A percentile compares a stretch with the other conserved stretches of the same genome.
These are phyloP conservation scores for Rhinoderma darwinii DNA, from an alignment of 2,113 vertebrate genomes.

Conservation along the genomic window DNA sequence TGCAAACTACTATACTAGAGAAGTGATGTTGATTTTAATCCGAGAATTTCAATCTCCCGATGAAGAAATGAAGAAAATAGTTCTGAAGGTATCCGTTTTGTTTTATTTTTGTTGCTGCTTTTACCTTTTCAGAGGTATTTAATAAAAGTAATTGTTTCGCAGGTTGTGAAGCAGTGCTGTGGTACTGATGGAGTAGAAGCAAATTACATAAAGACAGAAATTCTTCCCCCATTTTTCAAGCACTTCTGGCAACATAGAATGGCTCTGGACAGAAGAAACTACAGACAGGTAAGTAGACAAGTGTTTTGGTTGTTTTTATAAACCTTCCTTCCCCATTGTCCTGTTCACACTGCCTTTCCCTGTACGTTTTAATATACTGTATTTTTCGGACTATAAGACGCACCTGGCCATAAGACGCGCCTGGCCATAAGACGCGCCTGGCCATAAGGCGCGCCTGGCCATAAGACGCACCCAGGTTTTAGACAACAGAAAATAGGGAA, in stretches of 20 bases:
- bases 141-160: background rate
- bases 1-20: slow-evolving; percentile 97
- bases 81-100: slow-evolving; percentile 84
- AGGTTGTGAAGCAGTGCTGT: slow-evolving; percentile 99
- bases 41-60: slow-evolving; percentile 98
- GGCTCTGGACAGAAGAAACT: slow-evolving; percentile 97
- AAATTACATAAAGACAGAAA: slow-evolving; percentile 99
- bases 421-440: no score
- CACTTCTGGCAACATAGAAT: slow-evolving; percentile 99
- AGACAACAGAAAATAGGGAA: no score
- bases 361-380: no score
- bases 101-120: background rate
- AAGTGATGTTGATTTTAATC: slow-evolving; percentile 99
- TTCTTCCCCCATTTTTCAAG: slow-evolving; percentile 98
- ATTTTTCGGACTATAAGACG: no score
- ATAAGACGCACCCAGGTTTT: no score
- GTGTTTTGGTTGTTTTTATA: background rate
- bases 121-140: background rate
- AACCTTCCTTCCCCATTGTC: background rate
- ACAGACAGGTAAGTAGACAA: slow-evolving; percentile 88
- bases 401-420: no score
- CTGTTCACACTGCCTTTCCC: no score
- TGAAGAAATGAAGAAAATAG: slow-evolving; percentile 99
- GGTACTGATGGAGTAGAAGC: slow-evolving; percentile 98
- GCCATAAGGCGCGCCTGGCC: no score